Conservation (phyloP, 2,888 invertebrate species). For the Aspidapion aeneum region DNA sequence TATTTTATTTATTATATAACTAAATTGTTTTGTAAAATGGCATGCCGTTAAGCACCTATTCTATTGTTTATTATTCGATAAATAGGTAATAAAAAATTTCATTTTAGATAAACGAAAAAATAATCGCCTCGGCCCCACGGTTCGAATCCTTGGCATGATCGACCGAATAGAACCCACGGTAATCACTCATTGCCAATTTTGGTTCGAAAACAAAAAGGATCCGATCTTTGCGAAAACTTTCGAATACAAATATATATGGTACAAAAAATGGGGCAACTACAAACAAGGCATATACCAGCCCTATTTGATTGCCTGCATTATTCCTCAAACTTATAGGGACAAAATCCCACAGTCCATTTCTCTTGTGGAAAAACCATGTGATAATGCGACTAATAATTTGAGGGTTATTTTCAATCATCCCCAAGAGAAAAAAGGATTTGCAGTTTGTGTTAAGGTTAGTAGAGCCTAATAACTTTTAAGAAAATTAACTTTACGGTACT, state of each 20-base stretch:
- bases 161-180: conserved; percentile 83
- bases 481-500: neutral
- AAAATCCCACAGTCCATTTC: conserved; percentile 82
- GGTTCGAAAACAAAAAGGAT: conserved; percentile 82
- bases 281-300: conserved; percentile 89
- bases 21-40: too few relatives aligned
- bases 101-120: conserved; percentile 74
- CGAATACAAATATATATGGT: conserved; percentile 94
- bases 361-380: conserved; percentile 79
- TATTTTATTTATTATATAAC: too few relatives aligned
- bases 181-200: conserved; percentile 81
- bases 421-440: conserved; percentile 70
- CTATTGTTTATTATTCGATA: too few relatives aligned
- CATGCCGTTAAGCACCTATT: too few relatives aligned
- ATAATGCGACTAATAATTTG: conserved; percentile 79
- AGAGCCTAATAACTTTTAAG: too few relatives aligned
- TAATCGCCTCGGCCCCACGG: conserved; percentile 77
- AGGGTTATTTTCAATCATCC: conserved; percentile 79
- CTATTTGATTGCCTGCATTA: conserved; percentile 82
- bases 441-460: conserved; percentile 77
- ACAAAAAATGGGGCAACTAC: conserved; percentile 92
- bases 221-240: conserved; percentile 78
- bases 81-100: too few relatives aligned
- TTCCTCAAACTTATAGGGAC: conserved; percentile 70
- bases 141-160: conserved; percentile 77